phyloP scores from a whole-genome alignment of 2,113 vertebrate genomes.

The Balaenoptera acutorostrata region DNA sequence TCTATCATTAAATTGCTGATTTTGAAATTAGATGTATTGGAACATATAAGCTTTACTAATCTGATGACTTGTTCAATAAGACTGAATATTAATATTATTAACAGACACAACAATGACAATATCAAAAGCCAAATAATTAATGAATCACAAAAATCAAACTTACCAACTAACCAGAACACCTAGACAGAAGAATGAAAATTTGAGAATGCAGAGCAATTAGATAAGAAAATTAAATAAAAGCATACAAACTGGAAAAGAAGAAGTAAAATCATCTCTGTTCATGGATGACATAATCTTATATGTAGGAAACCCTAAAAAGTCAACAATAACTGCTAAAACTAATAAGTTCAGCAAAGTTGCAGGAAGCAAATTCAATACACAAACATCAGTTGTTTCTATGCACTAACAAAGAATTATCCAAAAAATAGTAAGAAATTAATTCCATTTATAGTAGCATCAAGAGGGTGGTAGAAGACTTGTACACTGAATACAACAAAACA shows the following conservation, averaged over 20 bases:
- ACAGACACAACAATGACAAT: background rate
- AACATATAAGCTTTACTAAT: background rate
- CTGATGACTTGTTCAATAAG: background rate
- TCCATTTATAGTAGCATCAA: background rate
- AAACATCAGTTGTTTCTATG: background rate
- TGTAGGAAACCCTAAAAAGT: background rate
- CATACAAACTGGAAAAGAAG: background rate
- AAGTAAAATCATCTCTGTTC: background rate
- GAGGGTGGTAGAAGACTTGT: background rate
- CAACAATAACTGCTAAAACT: background rate
- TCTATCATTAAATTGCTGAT: background rate
- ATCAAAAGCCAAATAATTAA: background rate
- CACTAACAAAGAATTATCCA: background rate
- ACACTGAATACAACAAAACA: background rate
- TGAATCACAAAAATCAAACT: background rate
- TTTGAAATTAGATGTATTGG: background rate
- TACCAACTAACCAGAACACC: background rate
- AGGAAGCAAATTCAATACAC: background rate
- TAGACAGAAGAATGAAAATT: background rate
- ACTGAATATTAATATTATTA: background rate
- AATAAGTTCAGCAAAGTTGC: background rate
- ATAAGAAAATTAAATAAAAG: background rate
- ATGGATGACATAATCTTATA: background rate
- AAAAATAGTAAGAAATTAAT: background rate
- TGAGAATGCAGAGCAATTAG: background rate